Conservation (phyloP, 2,113 vertebrate species). For the Seriola aureovittata region DNA sequence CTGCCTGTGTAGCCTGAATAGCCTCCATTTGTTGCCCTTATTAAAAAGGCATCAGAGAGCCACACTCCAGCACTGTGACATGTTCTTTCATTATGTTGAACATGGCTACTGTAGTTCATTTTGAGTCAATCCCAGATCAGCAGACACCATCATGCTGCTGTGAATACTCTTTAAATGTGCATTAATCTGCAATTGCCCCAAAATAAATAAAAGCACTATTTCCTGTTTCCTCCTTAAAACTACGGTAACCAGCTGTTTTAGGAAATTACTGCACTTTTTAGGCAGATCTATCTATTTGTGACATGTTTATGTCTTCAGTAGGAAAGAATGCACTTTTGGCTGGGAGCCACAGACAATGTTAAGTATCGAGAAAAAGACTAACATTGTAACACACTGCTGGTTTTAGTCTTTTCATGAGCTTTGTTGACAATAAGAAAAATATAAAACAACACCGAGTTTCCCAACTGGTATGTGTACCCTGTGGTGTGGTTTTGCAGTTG, state of each 20-base stretch:
- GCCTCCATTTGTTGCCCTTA: neutral
- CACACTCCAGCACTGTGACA: neutral
- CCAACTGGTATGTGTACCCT: neutral
- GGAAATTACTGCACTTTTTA: no score
- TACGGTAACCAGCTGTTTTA: no score
- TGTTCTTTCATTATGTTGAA: neutral
- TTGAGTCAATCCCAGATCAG: neutral
- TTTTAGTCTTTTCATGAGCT: neutral
- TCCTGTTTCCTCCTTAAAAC: neutral
- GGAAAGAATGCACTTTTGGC: no score
- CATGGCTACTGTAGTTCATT: neutral
- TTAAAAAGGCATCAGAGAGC: neutral
- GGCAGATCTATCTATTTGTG: no score
- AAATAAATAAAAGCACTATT: neutral
- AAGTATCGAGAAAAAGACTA: neutral
- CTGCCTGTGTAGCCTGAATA: neutral
- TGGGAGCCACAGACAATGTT: no score
- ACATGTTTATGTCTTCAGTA: no score
- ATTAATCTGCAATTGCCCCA: neutral
- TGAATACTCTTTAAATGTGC: no score
- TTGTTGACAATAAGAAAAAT: neutral
- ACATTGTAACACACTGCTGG: neutral
- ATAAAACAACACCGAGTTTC: neutral
- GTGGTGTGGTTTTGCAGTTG: neutral
- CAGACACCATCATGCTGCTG: neutral